Evolutionary conservation across 2,113 vertebrate genomes (phyloP).

Genomic region (Rafetus swinhoei): DNA sequence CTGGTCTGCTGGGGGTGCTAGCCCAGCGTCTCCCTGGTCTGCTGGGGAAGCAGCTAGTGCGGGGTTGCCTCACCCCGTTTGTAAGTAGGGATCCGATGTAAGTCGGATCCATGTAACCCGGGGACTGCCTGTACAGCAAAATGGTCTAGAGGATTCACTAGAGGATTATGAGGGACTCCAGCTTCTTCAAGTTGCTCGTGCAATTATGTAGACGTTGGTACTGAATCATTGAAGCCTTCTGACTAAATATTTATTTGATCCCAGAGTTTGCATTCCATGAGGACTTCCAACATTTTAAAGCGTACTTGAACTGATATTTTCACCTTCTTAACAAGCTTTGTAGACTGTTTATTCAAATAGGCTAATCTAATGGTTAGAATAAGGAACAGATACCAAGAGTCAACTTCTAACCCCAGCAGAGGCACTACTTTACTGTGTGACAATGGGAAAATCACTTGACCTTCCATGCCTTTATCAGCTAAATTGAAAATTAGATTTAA

Average conservation of each 20-base stretch:
- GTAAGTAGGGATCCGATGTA: too few relatives aligned
- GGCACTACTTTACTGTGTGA: neutral
- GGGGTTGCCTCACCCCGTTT: too few relatives aligned
- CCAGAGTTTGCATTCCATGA: slow-evolving; percentile 19
- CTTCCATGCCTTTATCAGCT: neutral
- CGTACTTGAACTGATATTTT: slow-evolving; percentile 23
- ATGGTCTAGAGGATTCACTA: neutral
- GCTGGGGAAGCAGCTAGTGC: too few relatives aligned
- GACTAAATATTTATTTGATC: slow-evolving; percentile 18
- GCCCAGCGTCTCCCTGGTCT: too few relatives aligned
- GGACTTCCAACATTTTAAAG: slow-evolving; percentile 19
- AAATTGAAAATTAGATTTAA: neutral
- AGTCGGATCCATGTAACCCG: too few relatives aligned
- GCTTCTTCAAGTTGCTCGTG: accelerated
- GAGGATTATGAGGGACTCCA: neutral
- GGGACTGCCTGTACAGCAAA: too few relatives aligned
- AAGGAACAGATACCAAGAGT: neutral
- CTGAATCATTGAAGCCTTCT: neutral
- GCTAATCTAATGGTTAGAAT: neutral
- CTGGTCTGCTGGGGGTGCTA: too few relatives aligned
- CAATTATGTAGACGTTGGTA: neutral
- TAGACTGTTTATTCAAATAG: slow-evolving; percentile 30
- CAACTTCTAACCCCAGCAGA: neutral
- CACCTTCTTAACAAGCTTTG: slow-evolving; percentile 32
- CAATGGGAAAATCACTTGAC: neutral